Conservation (phyloP, 2,797 vertebrate species). For the Phrynocephalus forsythii region DNA sequence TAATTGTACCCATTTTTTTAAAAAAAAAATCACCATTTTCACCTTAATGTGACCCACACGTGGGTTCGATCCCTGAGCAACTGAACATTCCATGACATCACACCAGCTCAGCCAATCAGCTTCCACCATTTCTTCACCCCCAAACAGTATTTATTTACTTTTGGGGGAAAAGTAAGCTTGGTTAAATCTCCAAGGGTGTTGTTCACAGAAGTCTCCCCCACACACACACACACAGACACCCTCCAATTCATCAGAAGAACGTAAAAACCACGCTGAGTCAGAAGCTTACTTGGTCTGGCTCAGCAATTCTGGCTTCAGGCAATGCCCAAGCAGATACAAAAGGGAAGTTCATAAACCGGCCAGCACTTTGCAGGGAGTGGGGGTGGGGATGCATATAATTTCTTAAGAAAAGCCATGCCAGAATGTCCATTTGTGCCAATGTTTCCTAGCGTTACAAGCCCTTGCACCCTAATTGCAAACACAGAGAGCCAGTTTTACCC, state of each 20-base stretch:
- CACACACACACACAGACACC: too few relatives aligned
- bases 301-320: not conserved
- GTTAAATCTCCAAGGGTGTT: not conserved
- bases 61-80: conserved; percentile 5
- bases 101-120: not conserved
- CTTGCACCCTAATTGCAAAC: not conserved
- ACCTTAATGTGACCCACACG: not conserved
- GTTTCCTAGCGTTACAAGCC: not conserved
- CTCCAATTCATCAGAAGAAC: not conserved
- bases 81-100: conserved; percentile 10
- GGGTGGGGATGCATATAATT: not conserved
- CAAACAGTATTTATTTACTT: not conserved
- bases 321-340: not conserved
- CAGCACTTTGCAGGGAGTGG: not conserved
- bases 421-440: not conserved
- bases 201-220: not conserved
- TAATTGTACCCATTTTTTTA: not conserved
- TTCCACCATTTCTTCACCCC: not conserved
- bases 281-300: not conserved
- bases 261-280: conserved; percentile 20
- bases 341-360: conserved; percentile 18
- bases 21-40: not conserved
- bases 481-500: not conserved
- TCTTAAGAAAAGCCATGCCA: not conserved
- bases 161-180: not conserved